Percentiles rank a stretch among this genome's conserved stretches.
Evolutionary conservation across 2,113 vertebrate species (phyloP).

Genomic region (Phalacrocorax brasilianus): DNA sequence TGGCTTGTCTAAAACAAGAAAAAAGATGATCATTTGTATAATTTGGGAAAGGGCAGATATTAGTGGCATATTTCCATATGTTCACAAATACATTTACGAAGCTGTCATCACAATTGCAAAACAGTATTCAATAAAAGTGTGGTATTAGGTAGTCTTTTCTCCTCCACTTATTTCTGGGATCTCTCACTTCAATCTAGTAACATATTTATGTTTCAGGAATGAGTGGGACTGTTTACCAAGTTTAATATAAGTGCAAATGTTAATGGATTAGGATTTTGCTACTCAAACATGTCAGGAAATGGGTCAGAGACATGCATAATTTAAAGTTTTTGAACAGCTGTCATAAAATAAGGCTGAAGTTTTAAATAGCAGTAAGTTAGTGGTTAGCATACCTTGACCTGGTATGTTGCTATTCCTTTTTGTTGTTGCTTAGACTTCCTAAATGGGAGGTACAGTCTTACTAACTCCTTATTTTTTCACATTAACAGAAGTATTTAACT

Average conservation of each 20-base stretch:
- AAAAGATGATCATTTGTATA: neutral
- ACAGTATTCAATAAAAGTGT: neutral
- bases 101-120: neutral
- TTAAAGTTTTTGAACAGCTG: neutral
- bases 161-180: neutral
- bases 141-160: neutral
- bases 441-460: neutral
- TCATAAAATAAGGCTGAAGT: neutral
- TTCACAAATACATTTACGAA: neutral
- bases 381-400: neutral
- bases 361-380: neutral
- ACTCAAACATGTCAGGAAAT: neutral
- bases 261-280: neutral
- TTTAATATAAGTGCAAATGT: neutral
- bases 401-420: neutral
- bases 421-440: neutral
- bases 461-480: neutral
- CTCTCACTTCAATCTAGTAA: neutral
- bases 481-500: neutral
- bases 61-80: neutral
- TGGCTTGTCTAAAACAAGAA: constrained; percentile 82
- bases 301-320: neutral
- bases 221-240: neutral
- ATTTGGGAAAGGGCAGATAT: neutral
- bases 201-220: neutral